Evolutionary conservation across 1,140 invertebrate species (phyloP).

Genomic region (Dufourea novaeangliae): DNA sequence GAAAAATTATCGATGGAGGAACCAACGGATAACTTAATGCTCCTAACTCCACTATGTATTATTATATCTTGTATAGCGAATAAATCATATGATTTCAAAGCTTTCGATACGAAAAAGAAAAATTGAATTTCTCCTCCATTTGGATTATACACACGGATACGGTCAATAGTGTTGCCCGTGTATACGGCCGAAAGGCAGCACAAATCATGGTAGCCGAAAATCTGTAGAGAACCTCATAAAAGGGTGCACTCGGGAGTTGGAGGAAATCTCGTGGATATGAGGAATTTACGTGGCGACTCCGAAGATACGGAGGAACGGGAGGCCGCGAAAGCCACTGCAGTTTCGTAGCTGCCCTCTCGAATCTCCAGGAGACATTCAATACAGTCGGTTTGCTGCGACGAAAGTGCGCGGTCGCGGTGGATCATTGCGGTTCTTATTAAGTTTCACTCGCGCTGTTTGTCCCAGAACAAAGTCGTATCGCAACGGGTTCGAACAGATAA

Average conservation of each 20-base stretch:
- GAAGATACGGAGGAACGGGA: not conserved
- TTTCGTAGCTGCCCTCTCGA: not conserved
- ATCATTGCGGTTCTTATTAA: slow-evolving; percentile 36
- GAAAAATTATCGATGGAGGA: not conserved
- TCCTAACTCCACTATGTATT: too few species aligned
- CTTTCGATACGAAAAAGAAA: too few species aligned
- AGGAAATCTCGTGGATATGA: not conserved
- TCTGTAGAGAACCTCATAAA: too few species aligned
- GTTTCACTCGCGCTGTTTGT: slow-evolving; percentile 13
- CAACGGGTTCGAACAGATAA: not conserved
- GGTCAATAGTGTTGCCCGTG: too few species aligned
- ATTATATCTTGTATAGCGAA: too few species aligned
- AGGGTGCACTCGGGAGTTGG: too few species aligned
- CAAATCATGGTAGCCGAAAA: too few species aligned
- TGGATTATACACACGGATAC: too few species aligned
- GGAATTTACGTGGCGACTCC: not conserved
- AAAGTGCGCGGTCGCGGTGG: not conserved
- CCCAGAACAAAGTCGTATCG: not conserved
- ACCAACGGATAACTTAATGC: not conserved
- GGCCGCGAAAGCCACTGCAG: not conserved
- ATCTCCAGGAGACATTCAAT: not conserved
- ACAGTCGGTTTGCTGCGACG: not conserved
- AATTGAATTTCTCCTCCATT: too few species aligned
- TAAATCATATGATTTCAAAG: too few species aligned
- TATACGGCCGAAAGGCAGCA: too few species aligned